A percentile compares a stretch with the other conserved stretches of the same genome.
Evolutionary conservation across 2,113 vertebrate genomes (phyloP).

Genomic region (Cettia cetti): DNA sequence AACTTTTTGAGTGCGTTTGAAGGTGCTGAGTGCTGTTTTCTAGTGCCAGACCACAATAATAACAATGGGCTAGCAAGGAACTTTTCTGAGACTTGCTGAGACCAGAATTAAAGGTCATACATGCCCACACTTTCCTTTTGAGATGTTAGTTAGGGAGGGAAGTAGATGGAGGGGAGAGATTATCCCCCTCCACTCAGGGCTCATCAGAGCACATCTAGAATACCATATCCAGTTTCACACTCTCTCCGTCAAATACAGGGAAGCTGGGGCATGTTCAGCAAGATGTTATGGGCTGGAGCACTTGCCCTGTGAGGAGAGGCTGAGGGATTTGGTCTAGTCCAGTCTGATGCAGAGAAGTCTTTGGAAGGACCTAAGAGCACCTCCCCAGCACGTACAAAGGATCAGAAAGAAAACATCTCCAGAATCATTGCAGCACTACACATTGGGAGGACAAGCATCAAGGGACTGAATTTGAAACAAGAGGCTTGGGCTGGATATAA

Average conservation of each 20-base stretch:
- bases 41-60: not conserved
- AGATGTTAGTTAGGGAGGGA: not conserved
- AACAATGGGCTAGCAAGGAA: not conserved
- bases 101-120: not conserved
- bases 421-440: not conserved
- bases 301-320: not conserved
- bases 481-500: not conserved
- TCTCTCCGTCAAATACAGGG: not conserved
- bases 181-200: not conserved
- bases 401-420: not conserved
- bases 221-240: not conserved
- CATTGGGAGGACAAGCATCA: not conserved
- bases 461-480: not conserved
- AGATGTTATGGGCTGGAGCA: not conserved
- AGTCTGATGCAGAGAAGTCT: not conserved
- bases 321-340: not conserved
- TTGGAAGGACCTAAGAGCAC: not conserved
- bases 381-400: accelerated
- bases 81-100: not conserved
- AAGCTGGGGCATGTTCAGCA: not conserved
- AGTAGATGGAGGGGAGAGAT: not conserved
- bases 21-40: not conserved
- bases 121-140: not conserved
- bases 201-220: not conserved
- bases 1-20: not conserved